Evolutionary conservation across 2,797 vertebrate genomes (phyloP).

Genomic region (Amblyopsis hoosieri): DNA sequence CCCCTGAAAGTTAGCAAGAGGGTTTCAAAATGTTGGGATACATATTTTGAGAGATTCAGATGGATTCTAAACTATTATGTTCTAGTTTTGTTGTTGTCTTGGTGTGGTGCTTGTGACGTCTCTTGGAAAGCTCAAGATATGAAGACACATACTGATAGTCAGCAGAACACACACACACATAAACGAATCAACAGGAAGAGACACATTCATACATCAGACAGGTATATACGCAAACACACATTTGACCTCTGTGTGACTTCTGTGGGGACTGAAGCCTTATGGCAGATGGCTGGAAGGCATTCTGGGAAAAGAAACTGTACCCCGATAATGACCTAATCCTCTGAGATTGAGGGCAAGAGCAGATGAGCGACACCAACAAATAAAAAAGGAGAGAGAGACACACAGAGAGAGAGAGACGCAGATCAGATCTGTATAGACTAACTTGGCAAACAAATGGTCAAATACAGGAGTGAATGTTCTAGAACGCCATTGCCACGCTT

Average conservation of each 20-base stretch:
- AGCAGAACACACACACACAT: not conserved
- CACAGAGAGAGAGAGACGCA: slow-evolving; percentile 5
- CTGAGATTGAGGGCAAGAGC: slow-evolving; percentile 20
- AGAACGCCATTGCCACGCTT: slow-evolving; percentile 67
- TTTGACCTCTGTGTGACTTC: slow-evolving; percentile 57
- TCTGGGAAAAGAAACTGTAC: slow-evolving; percentile 62
- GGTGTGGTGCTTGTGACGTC: too few relatives aligned
- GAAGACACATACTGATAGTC: not conserved
- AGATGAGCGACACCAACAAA: slow-evolving; percentile 14
- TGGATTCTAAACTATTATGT: too few relatives aligned
- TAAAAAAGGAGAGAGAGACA: not conserved
- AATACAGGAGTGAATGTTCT: slow-evolving; percentile 8
- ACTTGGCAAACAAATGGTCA: not conserved
- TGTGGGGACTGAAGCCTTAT: slow-evolving; percentile 35
- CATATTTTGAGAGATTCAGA: too few relatives aligned
- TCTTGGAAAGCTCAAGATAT: too few relatives aligned
- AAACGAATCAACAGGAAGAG: not conserved
- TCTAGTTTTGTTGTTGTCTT: too few relatives aligned
- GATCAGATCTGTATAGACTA: not conserved
- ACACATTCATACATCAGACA: slow-evolving; percentile 1
- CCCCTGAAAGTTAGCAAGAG: too few relatives aligned
- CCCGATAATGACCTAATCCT: slow-evolving; percentile 50
- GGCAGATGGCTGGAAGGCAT: slow-evolving; percentile 66
- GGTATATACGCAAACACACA: not conserved
- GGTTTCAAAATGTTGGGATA: too few relatives aligned